These are phyloP conservation scores for Arion vulgaris DNA, from an alignment of 1,140 invertebrate species.

Conservation along the genomic window DNA sequence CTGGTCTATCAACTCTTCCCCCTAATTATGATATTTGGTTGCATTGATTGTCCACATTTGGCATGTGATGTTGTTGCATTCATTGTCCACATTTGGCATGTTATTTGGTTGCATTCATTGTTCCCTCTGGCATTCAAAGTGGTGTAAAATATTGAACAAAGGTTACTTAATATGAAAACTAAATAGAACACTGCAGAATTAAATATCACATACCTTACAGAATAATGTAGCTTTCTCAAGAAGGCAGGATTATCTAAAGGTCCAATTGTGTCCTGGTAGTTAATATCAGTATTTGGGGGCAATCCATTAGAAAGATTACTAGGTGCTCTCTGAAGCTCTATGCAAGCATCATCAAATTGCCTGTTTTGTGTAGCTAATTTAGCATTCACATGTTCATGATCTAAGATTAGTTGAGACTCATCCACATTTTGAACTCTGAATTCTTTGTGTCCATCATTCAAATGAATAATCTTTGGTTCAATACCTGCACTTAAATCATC, in stretches of 20 bases:
- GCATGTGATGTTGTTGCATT: too few relatives aligned
- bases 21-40: too few relatives aligned
- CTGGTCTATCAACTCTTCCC: too few relatives aligned
- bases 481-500: background rate
- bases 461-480: background rate
- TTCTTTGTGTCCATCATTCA: constrained; percentile 17
- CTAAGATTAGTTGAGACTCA: constrained; percentile 7
- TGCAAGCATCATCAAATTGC: background rate
- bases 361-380: background rate
- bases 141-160: background rate
- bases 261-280: constrained; percentile 35
- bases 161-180: too few relatives aligned
- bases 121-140: background rate
- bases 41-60: too few relatives aligned
- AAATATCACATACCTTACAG: constrained; percentile 16
- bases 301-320: background rate
- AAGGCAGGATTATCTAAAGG: constrained; percentile 34
- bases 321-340: background rate
- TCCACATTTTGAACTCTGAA: constrained; percentile 18
- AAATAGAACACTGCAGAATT: background rate
- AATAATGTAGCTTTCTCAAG: constrained; percentile 26
- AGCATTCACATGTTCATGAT: background rate
- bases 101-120: too few relatives aligned
- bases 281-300: constrained; percentile 19
- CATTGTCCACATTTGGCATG: too few relatives aligned